These are phyloP conservation scores for Eulemur rufifrons DNA, from an alignment of 2,113 vertebrate species.

Conservation along the genomic window DNA sequence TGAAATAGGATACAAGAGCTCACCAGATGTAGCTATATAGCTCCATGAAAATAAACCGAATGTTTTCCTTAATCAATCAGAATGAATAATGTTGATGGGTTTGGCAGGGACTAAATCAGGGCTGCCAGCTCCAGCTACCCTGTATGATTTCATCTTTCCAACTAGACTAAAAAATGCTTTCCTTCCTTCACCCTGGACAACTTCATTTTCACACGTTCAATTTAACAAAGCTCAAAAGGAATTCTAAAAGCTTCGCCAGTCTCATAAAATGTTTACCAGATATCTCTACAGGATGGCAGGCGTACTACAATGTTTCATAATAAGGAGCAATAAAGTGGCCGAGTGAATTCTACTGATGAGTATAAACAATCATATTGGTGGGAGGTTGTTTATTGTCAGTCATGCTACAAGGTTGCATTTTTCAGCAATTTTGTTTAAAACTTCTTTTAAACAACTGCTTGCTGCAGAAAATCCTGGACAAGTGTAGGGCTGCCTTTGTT, in stretches of 20 bases:
- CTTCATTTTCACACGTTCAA: constrained; percentile 74
- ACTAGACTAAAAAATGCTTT: constrained; percentile 57
- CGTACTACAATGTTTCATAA: constrained; percentile 28
- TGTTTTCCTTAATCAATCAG: constrained; percentile 77
- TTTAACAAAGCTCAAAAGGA: constrained; percentile 77
- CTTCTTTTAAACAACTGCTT: constrained; percentile 69
- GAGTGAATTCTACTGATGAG: constrained; percentile 27
- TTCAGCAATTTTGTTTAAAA: constrained; percentile 64
- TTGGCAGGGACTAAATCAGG: constrained; percentile 69
- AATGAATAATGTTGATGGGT: constrained; percentile 72
- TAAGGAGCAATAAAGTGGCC: constrained; percentile 64
- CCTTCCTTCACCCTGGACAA: constrained; percentile 57
- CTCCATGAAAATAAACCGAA: constrained; percentile 72
- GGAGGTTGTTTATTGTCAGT: constrained; percentile 30
- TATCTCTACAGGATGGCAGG: constrained; percentile 58
- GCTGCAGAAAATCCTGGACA: constrained; percentile 21
- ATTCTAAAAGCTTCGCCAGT: constrained; percentile 70
- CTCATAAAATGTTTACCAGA: constrained; percentile 75
- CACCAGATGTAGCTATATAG: constrained; percentile 59
- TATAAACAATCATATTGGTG: constrained; percentile 31
- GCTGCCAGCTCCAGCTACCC: constrained; percentile 24
- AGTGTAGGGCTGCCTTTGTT: neutral
- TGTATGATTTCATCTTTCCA: constrained; percentile 66
- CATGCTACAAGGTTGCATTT: neutral
- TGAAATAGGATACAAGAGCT: constrained; percentile 63